Evolutionary conservation across 2,888 invertebrate species (phyloP), one percentile per base, ranked within the genome.

Genomic region (Conus canariensis): DNA sequence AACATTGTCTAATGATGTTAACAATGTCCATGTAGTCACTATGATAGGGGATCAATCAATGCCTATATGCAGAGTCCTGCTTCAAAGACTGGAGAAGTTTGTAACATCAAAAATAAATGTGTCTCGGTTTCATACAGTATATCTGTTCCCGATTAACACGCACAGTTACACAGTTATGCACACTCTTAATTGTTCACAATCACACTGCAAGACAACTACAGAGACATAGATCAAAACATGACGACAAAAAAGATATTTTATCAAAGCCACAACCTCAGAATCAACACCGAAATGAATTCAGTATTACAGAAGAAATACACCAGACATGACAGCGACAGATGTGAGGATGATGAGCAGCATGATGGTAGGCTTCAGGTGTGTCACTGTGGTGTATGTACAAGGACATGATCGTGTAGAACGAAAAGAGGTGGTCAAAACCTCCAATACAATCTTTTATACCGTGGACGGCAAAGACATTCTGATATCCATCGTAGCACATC

Each of bases 191-290:
- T 2, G 64, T 16, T 64, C 64, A 10, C 64, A 64, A 64, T 14
- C 64, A n/a, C 74, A 74, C n/a, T 74, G 74, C 74, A 74, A 74
- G 74, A 74, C 22, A 74, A 74, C n/a, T 22, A 74, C 25, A 64
- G 16, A 64, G 70, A 70, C 70, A 77, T 0, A 30, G 25, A 77
- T 77, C 77, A 58, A 2, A 83, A 83, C 9, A 19, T 77, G 30
- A 58, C 58, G 22, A 83, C 22, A 58, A 83, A 83, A 19, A 83
- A 58, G 19, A 58, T 12, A 19, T 56, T 7, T 19, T 83, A 25
- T 58, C 58, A 83, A 58, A 83, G 82, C 82, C 82, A 83, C 82
- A 83, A 83, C 82, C 82, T 83, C 56, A 83, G 82, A 56, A 83
- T 83, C 58, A 83, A 83, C 56, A 83, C 58, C 0, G 82, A 83